A percentile compares a stretch with the other conserved stretches of the same genome.
Conservation (phyloP, 2,888 invertebrate species). For the Andrena marginata region DNA sequence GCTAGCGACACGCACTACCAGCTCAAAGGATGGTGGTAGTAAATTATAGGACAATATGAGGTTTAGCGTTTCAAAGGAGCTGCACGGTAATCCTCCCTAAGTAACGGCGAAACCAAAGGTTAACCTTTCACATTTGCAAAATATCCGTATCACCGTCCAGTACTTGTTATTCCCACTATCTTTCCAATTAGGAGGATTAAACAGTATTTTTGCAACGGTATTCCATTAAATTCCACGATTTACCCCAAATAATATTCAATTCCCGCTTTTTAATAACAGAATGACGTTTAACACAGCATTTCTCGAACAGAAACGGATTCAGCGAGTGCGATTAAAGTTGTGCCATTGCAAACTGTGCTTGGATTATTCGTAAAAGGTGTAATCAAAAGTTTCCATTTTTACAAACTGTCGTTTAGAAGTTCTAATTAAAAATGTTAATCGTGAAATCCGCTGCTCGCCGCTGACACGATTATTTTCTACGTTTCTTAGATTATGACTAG, state of each 20-base stretch:
- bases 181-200: constrained; percentile 36
- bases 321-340: constrained; percentile 2
- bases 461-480: constrained; percentile 15
- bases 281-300: not conserved
- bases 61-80: constrained; percentile 22
- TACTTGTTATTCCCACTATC: constrained; percentile 34
- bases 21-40: not conserved
- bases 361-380: constrained; percentile 1
- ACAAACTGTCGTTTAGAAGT: not conserved
- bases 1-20: not conserved
- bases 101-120: constrained; percentile 32
- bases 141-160: constrained; percentile 11
- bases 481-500: constrained; percentile 40
- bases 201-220: not conserved
- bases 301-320: not conserved
- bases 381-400: not conserved
- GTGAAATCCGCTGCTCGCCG: constrained; percentile 9
- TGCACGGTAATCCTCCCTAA: constrained; percentile 28
- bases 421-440: not conserved
- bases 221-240: not conserved
- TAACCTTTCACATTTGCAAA: constrained; percentile 41
- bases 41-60: not conserved
- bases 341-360: not conserved
- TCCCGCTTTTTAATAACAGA: not conserved
- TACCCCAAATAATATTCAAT: constrained; percentile 8